These are phyloP conservation scores for Cenopis cana DNA, from an alignment of 2,888 invertebrate genomes.

Conservation along the genomic window DNA sequence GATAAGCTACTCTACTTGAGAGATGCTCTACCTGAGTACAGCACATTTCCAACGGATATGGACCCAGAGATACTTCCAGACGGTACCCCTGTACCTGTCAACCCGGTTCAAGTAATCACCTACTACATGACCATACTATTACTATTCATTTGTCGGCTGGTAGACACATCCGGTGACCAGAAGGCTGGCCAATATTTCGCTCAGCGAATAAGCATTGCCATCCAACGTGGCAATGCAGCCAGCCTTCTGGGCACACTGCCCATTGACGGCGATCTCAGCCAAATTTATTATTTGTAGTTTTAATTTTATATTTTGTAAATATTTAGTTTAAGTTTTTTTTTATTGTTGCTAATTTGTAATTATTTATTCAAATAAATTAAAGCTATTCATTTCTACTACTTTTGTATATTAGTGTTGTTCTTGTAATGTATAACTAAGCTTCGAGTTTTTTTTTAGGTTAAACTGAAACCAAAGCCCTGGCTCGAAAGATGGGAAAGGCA, in stretches of 20 bases:
- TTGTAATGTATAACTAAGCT: background rate
- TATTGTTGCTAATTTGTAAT: no score
- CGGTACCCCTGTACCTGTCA: constrained; percentile 91
- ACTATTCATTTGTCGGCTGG: background rate
- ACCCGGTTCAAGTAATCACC: constrained; percentile 86
- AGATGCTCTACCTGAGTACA: constrained; percentile 96
- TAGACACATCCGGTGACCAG: no score
- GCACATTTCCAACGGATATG: constrained; percentile 97
- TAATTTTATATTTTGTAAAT: no score
- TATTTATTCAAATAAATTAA: no score
- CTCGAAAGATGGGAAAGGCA: constrained; percentile 94
- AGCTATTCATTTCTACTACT: no score
- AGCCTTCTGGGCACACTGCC: no score
- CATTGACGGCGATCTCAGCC: no score
- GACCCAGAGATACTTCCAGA: constrained; percentile 92
- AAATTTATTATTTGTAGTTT: no score
- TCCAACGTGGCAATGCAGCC: no score
- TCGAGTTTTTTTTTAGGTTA: constrained; percentile 78
- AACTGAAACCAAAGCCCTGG: constrained; percentile 94
- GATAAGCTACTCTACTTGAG: constrained; percentile 94
- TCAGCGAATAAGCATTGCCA: no score
- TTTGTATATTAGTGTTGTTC: background rate
- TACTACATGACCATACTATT: background rate
- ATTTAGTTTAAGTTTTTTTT: no score
- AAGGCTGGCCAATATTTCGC: no score